phyloP scores from a whole-genome alignment of 2,888 invertebrate genomes.

The Andrena minutula region DNA sequence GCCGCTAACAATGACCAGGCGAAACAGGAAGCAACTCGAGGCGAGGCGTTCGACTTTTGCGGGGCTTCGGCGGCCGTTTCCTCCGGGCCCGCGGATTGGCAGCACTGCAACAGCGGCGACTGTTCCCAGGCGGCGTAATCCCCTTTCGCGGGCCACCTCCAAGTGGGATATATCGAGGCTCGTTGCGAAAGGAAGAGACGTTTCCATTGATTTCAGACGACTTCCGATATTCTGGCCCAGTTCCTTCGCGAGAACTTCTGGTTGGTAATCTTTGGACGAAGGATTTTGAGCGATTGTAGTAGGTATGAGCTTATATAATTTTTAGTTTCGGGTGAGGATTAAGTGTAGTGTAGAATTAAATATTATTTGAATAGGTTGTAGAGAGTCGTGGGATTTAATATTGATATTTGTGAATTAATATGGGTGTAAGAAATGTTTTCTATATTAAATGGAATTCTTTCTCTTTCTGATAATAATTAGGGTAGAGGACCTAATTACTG shows the following conservation, averaged over 20 bases:
- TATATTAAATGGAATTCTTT: too few species aligned
- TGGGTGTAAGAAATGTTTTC: too few species aligned
- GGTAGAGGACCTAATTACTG: too few species aligned
- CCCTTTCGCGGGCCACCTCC: not conserved
- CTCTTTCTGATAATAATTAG: too few species aligned
- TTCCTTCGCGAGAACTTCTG: not conserved
- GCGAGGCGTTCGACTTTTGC: conserved; percentile 47
- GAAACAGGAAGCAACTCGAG: conserved; percentile 41
- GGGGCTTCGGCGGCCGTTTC: conserved; percentile 56
- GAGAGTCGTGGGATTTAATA: too few species aligned
- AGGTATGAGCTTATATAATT: too few species aligned
- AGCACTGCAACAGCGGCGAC: not conserved
- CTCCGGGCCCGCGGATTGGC: not conserved
- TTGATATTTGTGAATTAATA: too few species aligned
- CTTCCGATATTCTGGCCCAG: not conserved
- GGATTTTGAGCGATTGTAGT: too few species aligned
- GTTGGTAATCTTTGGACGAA: not conserved
- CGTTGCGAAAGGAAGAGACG: not conserved
- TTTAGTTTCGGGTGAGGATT: too few species aligned
- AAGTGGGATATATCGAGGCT: not conserved
- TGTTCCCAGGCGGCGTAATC: conserved; percentile 13
- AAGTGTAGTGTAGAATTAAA: too few species aligned
- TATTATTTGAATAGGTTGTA: too few species aligned
- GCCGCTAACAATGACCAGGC: conserved; percentile 56
- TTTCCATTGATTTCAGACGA: not conserved